Base-by-base conservation (phyloP, 2,113 vertebrate species). In the Oxyruncus cristatus region DNA sequence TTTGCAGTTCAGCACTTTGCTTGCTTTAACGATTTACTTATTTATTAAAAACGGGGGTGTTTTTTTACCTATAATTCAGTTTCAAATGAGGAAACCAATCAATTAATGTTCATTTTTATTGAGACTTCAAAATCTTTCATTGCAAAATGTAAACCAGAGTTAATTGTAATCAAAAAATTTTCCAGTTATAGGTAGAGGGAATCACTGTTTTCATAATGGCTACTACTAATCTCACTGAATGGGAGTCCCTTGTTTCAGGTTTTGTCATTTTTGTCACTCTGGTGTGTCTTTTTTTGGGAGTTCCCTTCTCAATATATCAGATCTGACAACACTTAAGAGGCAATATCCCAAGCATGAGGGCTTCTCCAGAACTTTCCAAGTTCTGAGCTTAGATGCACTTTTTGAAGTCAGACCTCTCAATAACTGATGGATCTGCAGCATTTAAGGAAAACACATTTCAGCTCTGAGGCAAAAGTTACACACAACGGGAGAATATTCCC, bases 201-300 rank as follows among this genome's bases (percentile, higher is more conserved):
- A 62, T 82, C 12, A 21, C 22, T 67, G 39, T 12, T 30, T 75
- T 14, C 1, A 5, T 77, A 58, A 53, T 33, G 42, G 9, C 30
- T 81, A 28, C 21, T 81, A 21, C 21, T 39, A 22, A 55, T 72
- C 32, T 85, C 33, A n/a, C 8, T 5, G 5, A 42, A 9, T 33
- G 0, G 2, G 5, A 35, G 16, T 63, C 7, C 52, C 33, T 81
- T 52, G 11, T 76, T 93, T 68, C 52, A 71, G 27, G 59, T 55
- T 58, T 11, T 66, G 28, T 49, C 1, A 50, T 24, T 53, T 71
- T 47, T 65, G 24, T 76, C 35, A 44, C 78, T 80, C 49, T 53
- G 3, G 5, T 0, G 0, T 58, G 11, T 49, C 44, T 67, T 87
- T 12, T 62, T 81, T 79, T 65, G 6, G 6, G 23, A 4, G 2